These are phyloP conservation scores for Pilophorus perplexus DNA, from an alignment of 2,888 invertebrate species.

Conservation along the genomic window DNA sequence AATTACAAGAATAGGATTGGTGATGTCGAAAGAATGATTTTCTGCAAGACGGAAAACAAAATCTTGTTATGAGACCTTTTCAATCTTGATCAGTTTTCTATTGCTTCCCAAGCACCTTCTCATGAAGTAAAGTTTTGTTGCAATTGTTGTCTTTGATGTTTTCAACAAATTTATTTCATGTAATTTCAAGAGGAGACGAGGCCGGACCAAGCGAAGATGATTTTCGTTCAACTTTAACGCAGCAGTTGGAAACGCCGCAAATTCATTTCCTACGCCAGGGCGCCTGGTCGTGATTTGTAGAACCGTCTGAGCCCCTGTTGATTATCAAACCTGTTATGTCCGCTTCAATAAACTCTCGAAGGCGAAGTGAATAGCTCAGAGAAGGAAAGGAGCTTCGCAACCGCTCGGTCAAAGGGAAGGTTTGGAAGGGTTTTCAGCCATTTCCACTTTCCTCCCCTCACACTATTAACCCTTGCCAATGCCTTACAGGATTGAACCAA, in stretches of 20 bases:
- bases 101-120: too few species aligned
- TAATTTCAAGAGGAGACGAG: too few species aligned
- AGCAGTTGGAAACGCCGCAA: conserved; percentile 1
- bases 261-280: background rate
- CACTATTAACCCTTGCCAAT: background rate
- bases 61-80: too few species aligned
- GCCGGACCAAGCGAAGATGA: conserved; percentile 4
- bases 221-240: background rate
- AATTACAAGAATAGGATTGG: too few species aligned
- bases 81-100: too few species aligned
- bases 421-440: background rate
- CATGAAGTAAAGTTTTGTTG: too few species aligned
- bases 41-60: too few species aligned
- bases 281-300: conserved; percentile 15
- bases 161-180: too few species aligned
- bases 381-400: background rate
- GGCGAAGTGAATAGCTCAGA: conserved; percentile 2
- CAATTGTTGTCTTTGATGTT: too few species aligned
- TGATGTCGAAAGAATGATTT: too few species aligned
- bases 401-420: background rate
- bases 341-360: conserved; percentile 1
- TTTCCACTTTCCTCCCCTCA: background rate
- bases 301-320: conserved; percentile 1
- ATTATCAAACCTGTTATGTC: conserved; percentile 11
- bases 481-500: background rate